Conservation (phyloP, 2,888 invertebrate species). For the Ophioninae sp. region DNA sequence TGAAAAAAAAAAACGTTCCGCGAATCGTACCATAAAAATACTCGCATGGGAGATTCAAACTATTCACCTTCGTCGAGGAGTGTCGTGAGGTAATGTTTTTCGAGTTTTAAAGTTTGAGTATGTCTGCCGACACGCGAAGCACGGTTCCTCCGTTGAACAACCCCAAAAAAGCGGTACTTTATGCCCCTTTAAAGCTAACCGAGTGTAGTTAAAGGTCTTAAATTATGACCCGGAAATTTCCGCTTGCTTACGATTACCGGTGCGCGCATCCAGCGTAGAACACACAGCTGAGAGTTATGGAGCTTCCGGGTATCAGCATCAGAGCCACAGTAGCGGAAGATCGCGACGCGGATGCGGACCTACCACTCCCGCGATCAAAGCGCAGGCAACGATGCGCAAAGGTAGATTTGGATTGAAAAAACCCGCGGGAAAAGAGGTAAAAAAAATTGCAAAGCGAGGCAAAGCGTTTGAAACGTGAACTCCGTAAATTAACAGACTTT, state of each 20-base stretch:
- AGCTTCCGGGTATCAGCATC: neutral
- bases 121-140: neutral
- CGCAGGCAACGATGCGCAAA: neutral
- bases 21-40: no score
- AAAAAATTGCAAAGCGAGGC: neutral
- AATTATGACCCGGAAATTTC: neutral
- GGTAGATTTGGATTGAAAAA: conserved; percentile 1
- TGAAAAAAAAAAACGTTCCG: no score
- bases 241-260: neutral
- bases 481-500: neutral
- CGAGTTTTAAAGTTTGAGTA: neutral
- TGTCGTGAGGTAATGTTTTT: neutral
- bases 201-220: neutral
- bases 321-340: conserved; percentile 4
- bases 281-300: neutral
- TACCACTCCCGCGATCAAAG: neutral
- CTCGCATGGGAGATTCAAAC: neutral
- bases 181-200: neutral
- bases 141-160: neutral
- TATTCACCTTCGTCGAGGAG: neutral
- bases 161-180: neutral
- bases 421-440: neutral
- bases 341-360: neutral
- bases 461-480: neutral
- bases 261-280: conserved; percentile 1